Evolutionary conservation across 2,888 invertebrate species (phyloP), one percentile per base, ranked within the genome.

Genomic region (Sinhomidia bicolor): DNA sequence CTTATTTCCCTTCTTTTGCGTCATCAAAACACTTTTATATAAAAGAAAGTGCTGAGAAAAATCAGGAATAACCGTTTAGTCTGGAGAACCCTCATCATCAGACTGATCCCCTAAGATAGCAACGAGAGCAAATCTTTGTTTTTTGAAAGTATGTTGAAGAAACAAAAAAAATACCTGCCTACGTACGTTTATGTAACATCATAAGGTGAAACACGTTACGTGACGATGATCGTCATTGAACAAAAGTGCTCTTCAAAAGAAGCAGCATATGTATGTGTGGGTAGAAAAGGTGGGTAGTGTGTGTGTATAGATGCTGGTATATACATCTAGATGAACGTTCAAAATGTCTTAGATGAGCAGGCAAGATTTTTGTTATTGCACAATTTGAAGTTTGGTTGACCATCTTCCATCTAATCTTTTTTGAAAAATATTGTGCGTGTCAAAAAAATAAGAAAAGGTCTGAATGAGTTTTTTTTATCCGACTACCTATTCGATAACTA

Each of bases 81-180:
- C 26, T 80, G 14, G n/a, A 80, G 62, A 12, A 44, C 36, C 32
- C 32, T 79, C 41, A 23, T 41, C 36, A 36, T 36, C 14, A 78
- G 32, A n/a, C n/a, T 36, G 4, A 36, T 36, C 36, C n/a, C 23
- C 57, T 57, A 57, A 29, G 80, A 44, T 65, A 65, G 0, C n/a
- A n/a, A n/a, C n/a, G n/a, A n/a, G 44, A 62, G 62, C 62, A 81
- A 81, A 81, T 81, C 65, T 81, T 81, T 81, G 81, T 81, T 65
- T n/a, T 65, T 81, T 41, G 6, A 44, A 44, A 20, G 9, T 41
- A 44, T n/a, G 36, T 44, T 36, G 36, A 36, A 41, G 23, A 10
- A 20, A 41, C 41, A 44, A n/a, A n/a, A n/a, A n/a, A n/a, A n/a
- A n/a, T n/a, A n/a, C n/a, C n/a, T n/a, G n/a, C n/a, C n/a, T n/a